Conservation (phyloP, 2,888 invertebrate species). For the Drosophila basisetae region DNA sequence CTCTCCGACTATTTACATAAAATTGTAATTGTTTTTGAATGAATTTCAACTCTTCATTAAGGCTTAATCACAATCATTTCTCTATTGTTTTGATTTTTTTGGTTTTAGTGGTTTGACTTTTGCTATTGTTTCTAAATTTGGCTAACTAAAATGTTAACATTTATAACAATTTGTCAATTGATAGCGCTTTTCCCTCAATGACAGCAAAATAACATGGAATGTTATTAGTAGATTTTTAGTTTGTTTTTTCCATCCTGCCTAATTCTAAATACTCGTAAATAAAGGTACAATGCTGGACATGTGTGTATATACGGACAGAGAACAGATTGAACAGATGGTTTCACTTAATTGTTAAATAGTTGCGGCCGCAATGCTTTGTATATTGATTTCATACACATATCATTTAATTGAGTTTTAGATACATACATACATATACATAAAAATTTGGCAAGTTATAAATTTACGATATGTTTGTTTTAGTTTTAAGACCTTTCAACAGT, state of each 20-base stretch:
- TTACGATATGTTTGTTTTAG: constrained; percentile 84
- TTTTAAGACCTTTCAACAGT: constrained; percentile 83
- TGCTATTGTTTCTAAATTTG: constrained; percentile 64
- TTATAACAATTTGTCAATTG: constrained; percentile 39
- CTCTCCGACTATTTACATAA: constrained; percentile 59
- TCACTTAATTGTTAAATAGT: constrained; percentile 45
- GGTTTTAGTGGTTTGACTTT: constrained; percentile 32
- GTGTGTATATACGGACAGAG: constrained; percentile 46
- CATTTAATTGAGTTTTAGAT: constrained; percentile 49
- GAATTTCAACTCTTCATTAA: constrained; percentile 55
- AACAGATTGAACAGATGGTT: constrained; percentile 41
- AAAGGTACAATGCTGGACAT: constrained; percentile 34
- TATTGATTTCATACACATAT: constrained; percentile 14
- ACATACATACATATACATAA: constrained; percentile 63
- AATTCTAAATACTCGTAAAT: constrained; percentile 25
- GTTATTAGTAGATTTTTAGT: constrained; percentile 59
- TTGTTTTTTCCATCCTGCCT: constrained; percentile 7
- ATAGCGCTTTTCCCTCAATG: constrained; percentile 27
- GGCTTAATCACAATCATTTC: constrained; percentile 77
- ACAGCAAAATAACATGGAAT: constrained; percentile 71
- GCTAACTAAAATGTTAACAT: constrained; percentile 70
- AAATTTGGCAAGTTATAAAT: constrained; percentile 85
- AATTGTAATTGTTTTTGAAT: constrained; percentile 40
- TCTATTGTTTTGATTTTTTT: constrained; percentile 54
- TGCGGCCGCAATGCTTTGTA: constrained; percentile 28